A percentile compares a stretch with the other conserved stretches of the same genome.
Evolutionary conservation across 2,797 vertebrate genomes (phyloP).

Genomic region (Hippopotamyrus pictus): DNA sequence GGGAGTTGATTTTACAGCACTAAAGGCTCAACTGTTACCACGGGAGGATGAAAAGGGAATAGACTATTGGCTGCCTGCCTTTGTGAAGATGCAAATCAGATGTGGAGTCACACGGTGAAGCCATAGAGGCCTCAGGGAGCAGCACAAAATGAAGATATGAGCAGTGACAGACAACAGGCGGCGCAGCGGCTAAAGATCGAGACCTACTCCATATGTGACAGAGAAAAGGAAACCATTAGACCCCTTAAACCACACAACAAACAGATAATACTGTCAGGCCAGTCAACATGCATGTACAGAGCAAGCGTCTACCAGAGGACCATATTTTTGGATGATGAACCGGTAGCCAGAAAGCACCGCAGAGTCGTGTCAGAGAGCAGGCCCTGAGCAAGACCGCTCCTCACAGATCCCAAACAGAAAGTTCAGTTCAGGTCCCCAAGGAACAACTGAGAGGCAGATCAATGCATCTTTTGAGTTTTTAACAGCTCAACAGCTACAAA

Average conservation of each 20-base stretch:
- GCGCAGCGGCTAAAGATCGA: background rate
- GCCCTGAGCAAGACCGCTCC: background rate
- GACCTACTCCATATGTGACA: background rate
- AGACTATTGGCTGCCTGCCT: background rate
- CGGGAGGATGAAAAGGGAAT: background rate
- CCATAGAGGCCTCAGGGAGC: background rate
- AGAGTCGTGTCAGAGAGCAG: background rate
- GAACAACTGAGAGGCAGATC: background rate
- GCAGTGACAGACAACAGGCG: background rate
- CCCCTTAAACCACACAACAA: background rate
- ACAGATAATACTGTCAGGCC: background rate
- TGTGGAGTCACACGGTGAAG: background rate
- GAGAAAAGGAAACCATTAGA: background rate
- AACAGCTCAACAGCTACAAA: background rate
- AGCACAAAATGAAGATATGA: background rate
- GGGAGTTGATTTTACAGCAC: background rate
- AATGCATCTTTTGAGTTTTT: background rate
- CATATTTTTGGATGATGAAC: background rate
- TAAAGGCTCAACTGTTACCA: background rate
- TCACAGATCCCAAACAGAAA: background rate
- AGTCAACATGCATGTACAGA: background rate
- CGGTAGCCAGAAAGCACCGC: background rate
- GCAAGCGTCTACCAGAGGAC: background rate
- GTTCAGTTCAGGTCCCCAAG: background rate
- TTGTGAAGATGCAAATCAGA: background rate